Base-by-base conservation (phyloP, 2,888 invertebrate genomes). In the Caenorhabditis imperialis region DNA sequence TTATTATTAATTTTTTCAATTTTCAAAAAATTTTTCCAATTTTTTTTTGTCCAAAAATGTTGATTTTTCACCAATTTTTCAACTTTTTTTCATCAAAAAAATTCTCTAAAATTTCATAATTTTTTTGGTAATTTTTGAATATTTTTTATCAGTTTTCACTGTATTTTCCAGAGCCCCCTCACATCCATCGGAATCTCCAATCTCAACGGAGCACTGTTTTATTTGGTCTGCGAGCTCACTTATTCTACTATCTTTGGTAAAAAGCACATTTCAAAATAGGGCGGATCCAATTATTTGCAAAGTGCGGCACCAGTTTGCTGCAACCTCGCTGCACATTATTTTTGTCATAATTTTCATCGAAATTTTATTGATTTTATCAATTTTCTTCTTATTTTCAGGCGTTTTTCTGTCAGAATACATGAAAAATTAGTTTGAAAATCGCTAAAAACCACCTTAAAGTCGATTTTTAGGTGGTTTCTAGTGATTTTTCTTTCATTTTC, bases 201-300 rank as follows among this genome's bases (percentile, higher is more conserved):
- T 89, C 94, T 96, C 79, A 96, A 95, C 88, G 96, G 96, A 44
- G 94, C 93, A 25, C 91, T 96, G 61, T 96, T 95, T 89, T 92
- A 95, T 87, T 93, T 95, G 88, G 91, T 82, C 33, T 81, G 79
- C 51, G 84, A 84, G 54, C 70, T 85, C 37, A 85, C 84, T 8
- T 95, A 96, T 89, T 94, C 94, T 86, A 95, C 95, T 89, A 92
- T 95, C n/a, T 95, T 95, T 88, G 94, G 65, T 60, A 7, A 23
- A 25, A 5, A 25, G 48, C 14, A 20, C 14, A 23, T 48, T 38
- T n/a, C n/a, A n/a, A n/a, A n/a, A n/a, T n/a, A n/a, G n/a, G n/a
- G n/a, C n/a, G n/a, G n/a, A n/a, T n/a, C n/a, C n/a, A n/a, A n/a
- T n/a, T n/a, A n/a, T n/a, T n/a, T n/a, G n/a, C n/a, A n/a, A n/a